Conservation (phyloP, 2,113 vertebrate species). For the Uropsilus gracilis region DNA sequence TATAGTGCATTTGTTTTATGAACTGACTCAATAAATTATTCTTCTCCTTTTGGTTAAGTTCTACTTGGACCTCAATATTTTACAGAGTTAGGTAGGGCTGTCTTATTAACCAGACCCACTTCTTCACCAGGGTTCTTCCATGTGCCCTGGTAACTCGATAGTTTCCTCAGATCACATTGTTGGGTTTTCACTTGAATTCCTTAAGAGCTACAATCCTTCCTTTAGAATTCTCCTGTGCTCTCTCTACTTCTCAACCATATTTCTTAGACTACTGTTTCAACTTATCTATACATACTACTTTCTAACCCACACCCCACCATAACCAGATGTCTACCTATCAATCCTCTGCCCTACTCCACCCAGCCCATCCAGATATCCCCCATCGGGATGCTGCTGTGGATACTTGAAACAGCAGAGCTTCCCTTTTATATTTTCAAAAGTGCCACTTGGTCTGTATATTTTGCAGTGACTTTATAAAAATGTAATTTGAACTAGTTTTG, state of each 20-base stretch:
- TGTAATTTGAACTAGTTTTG: neutral
- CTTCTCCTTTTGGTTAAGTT: neutral
- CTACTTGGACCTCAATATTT: neutral
- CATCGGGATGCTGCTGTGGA: neutral
- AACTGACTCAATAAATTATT: neutral
- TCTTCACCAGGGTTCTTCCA: neutral
- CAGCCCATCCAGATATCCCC: rapidly evolving
- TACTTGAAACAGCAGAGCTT: neutral
- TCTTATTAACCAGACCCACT: neutral
- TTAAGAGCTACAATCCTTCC: neutral
- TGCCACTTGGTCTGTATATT: neutral
- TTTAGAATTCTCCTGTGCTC: neutral
- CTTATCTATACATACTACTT: no score
- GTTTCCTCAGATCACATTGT: neutral
- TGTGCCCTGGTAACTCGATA: neutral
- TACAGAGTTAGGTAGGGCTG: neutral
- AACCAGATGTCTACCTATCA: neutral
- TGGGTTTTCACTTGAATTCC: neutral
- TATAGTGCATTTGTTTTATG: neutral
- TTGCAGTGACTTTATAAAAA: neutral
- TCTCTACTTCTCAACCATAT: neutral
- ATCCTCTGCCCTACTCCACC: rapidly evolving
- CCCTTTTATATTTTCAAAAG: neutral
- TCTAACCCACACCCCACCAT: no score
- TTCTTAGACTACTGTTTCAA: no score